These are phyloP conservation scores for Mesitornis unicolor DNA, from an alignment of 2,113 vertebrate species.

Conservation along the genomic window DNA sequence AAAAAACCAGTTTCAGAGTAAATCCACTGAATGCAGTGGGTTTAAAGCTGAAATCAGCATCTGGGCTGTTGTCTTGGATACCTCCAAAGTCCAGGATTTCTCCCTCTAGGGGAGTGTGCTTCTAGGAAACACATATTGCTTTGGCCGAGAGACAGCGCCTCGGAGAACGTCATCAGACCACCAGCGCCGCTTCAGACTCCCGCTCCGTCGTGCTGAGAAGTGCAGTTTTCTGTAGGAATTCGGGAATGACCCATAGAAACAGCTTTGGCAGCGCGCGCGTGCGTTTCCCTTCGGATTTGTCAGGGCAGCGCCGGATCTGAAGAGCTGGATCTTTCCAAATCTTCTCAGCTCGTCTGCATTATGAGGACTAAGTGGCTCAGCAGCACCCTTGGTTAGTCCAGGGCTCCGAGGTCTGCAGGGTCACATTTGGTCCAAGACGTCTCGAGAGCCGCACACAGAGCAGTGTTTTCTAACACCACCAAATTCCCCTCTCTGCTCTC, in stretches of 20 bases:
- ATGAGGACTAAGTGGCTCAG: not conserved
- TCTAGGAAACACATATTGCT: constrained; percentile 6
- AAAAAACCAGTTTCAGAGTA: not conserved
- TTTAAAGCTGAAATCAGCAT: not conserved
- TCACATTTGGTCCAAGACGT: not conserved
- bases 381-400: not conserved
- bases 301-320: not conserved
- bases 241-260: not conserved
- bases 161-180: not conserved
- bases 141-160: not conserved
- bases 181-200: not conserved
- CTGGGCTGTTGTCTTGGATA: not conserved
- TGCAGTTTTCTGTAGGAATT: not conserved
- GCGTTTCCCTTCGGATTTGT: not conserved
- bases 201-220: not conserved
- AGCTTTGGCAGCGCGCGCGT: not conserved
- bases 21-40: not conserved
- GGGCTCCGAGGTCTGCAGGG: not conserved
- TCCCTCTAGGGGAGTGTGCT: not conserved
- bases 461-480: not conserved
- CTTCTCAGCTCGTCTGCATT: not conserved
- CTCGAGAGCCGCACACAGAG: not conserved
- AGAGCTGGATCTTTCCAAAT: not conserved
- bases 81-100: not conserved
- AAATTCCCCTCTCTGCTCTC: not conserved